Conservation (phyloP, 1,140 invertebrate genomes). For the Augochlora pura region DNA sequence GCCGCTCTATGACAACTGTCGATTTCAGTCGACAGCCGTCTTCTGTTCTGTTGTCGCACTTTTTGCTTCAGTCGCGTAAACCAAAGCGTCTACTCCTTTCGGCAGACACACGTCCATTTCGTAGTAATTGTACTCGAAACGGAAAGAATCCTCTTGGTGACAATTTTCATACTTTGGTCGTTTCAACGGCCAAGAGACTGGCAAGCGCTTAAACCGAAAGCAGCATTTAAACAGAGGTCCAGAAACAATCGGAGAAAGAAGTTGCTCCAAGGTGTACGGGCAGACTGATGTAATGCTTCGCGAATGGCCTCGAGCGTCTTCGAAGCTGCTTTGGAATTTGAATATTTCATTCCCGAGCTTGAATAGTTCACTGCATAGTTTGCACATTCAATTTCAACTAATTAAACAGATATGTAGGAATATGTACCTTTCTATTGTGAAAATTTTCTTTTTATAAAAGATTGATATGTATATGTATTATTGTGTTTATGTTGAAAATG, state of each 20-base stretch:
- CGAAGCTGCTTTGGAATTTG: background rate
- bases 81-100: background rate
- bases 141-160: constrained; percentile 1
- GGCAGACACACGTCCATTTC: background rate
- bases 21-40: background rate
- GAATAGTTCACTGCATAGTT: background rate
- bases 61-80: background rate
- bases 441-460: too few relatives aligned
- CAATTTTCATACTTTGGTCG: background rate
- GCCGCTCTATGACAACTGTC: background rate
- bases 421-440: too few relatives aligned
- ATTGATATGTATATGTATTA: too few relatives aligned
- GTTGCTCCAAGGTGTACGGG: background rate
- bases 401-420: too few relatives aligned
- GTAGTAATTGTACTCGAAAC: constrained; percentile 1
- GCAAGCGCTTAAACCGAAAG: background rate
- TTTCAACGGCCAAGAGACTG: background rate
- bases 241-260: constrained; percentile 1
- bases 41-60: background rate
- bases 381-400: too few relatives aligned
- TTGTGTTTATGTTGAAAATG: too few relatives aligned
- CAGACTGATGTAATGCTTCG: background rate
- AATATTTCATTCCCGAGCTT: background rate
- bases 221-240: background rate
- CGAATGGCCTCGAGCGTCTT: background rate